Base-by-base conservation (phyloP, 53 echinoderm and acorn worm species). In the Mesocentrotus franciscanus region DNA sequence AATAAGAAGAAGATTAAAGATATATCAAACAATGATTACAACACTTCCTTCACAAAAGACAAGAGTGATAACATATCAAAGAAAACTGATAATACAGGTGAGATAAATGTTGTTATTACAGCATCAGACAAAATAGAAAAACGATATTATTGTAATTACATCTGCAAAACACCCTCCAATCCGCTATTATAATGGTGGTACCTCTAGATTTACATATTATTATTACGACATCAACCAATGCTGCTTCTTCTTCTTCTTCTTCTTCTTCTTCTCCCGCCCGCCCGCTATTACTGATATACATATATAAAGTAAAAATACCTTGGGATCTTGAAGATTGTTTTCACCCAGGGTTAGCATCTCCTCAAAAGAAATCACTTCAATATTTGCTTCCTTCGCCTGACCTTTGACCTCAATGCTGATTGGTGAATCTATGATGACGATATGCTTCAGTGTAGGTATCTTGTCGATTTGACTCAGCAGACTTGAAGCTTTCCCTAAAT, bases 271-370 rank as follows among this genome's bases (percentile, higher is more conserved):
- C n/a, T n/a, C n/a, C n/a, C n/a, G n/a, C n/a, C n/a, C n/a, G n/a
- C n/a, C n/a, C n/a, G n/a, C n/a, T n/a, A n/a, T n/a, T n/a, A n/a
- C n/a, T n/a, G n/a, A n/a, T n/a, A n/a, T n/a, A 62, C 29, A 92
- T 11, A 13, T 0, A 64, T 4, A 84, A 26, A 16, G 10, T 0
- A 6, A 0, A 90, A 57, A 57, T 95, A 98, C 99, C 95, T 94
- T 8, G 0, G 93, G 96, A 27, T 97, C 97, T 60, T 95, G 95
- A 0, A 91, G 94, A 59, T 98, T 94, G 29, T 93, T 94, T 74
- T 93, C 96, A n/a, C 98, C 98, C 20, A 96, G 58, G 12, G 95
- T 85, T 59, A 97, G 71, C 75, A 98, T 22, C 30, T 97, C 97
- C 34, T 96, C 76, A 39, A 95, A 97, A 9, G 92, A 56, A 20